A percentile compares a stretch with the other conserved stretches of the same genome.
phyloP scores from a whole-genome alignment of 2,888 invertebrate genomes.

The Drosophila macrospina region DNA sequence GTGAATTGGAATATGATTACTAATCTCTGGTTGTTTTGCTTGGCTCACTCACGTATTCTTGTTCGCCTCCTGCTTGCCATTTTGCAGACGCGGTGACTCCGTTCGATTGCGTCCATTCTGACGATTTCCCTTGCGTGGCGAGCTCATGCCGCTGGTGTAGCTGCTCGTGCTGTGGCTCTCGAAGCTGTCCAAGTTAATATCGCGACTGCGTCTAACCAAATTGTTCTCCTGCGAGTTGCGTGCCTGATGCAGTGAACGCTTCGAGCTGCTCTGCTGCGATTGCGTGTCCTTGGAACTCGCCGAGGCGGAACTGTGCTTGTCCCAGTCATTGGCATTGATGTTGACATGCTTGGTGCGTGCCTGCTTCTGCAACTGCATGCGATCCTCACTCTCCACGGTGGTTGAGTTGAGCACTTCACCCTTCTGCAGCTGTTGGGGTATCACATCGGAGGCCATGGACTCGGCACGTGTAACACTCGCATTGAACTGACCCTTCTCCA shows the following conservation, averaged over 20 bases:
- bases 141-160: constrained; percentile 71
- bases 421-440: constrained; percentile 42
- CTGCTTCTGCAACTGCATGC: constrained; percentile 51
- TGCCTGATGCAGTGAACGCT: constrained; percentile 55
- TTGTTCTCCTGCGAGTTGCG: constrained; percentile 27
- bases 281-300: constrained; percentile 79
- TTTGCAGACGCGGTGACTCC: constrained; percentile 81
- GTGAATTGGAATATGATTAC: too few species aligned
- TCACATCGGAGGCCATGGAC: constrained; percentile 46
- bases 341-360: constrained; percentile 24
- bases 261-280: constrained; percentile 49
- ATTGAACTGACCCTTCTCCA: constrained; percentile 84
- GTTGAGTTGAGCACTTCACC: constrained; percentile 73
- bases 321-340: constrained; percentile 77
- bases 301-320: constrained; percentile 80
- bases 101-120: constrained; percentile 65
- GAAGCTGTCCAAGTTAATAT: constrained; percentile 52
- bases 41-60: constrained; percentile 68
- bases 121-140: constrained; percentile 68
- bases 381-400: constrained; percentile 73
- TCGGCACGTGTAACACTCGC: constrained; percentile 47
- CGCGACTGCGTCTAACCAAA: constrained; percentile 39
- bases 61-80: constrained; percentile 68
- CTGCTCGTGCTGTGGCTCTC: constrained; percentile 73
- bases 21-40: too few species aligned